Percentiles rank a stretch among this genome's conserved stretches.
These are phyloP conservation scores for Clamator glandarius DNA, from an alignment of 2,797 vertebrate species.

Conservation along the genomic window DNA sequence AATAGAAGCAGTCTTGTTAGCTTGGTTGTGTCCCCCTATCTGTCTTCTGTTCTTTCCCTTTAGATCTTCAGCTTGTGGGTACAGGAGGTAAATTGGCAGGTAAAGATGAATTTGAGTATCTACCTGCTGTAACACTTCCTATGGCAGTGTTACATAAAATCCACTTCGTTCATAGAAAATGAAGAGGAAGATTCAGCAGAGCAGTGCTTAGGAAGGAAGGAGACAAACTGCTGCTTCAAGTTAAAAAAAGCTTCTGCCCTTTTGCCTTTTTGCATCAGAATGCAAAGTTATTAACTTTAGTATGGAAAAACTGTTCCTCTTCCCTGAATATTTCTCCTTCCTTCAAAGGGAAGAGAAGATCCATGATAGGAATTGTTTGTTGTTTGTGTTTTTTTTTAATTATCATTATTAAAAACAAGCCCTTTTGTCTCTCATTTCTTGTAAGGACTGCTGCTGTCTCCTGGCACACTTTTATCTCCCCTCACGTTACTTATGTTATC, in stretches of 20 bases:
- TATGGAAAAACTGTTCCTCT: not conserved
- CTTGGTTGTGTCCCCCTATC: fast-evolving
- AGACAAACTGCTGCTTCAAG: not conserved
- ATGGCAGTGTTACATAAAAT: not conserved
- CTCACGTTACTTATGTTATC: not conserved
- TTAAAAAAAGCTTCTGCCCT: not conserved
- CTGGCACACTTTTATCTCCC: not conserved
- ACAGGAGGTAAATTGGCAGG: not conserved
- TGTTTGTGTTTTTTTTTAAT: not conserved
- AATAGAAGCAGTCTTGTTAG: not conserved
- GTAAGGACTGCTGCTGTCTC: not conserved
- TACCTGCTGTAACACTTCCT: not conserved
- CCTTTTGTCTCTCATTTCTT: not conserved
- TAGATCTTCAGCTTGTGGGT: not conserved
- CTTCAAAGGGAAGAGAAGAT: not conserved
- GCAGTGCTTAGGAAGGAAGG: not conserved
- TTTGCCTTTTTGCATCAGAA: not conserved
- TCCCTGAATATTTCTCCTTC: not conserved
- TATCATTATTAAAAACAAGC: not conserved
- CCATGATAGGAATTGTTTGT: not conserved
- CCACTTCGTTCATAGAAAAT: not conserved
- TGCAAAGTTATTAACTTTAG: not conserved
- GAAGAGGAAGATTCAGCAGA: not conserved
- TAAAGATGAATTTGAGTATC: not conserved
- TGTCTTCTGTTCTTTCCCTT: not conserved